Base-by-base conservation (phyloP, 2,113 vertebrate species). In the Scolopax mira region DNA sequence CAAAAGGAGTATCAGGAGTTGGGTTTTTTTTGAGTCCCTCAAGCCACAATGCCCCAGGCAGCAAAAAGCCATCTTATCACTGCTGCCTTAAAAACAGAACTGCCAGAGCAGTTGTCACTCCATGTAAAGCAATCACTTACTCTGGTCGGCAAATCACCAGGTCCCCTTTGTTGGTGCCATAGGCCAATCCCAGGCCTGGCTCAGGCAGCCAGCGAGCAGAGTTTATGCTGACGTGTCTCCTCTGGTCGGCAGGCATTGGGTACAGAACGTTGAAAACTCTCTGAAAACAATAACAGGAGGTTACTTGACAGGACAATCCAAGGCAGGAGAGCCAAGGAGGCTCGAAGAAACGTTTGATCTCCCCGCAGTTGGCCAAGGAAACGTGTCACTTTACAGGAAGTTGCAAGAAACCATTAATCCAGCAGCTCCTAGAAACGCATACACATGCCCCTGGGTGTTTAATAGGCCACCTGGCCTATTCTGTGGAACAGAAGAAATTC, bases 251-350 rank as follows among this genome's bases (percentile, higher is more conserved):
- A 96, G 99, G 99, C 99, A 99, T 99, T 5, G 99, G 99, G 93
- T 99, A 99, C 33, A 99, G 98, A 94, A 99, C 99, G 35, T 99
- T 99, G 96, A 99, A 99, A 91, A 99, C 99, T 98, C 99, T 99
- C 99, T 99, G 95, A n/a, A 97, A 97, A 88, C 60, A 81, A 85
- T 13, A 96, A 73, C 74, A 86, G 88, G 48, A 79, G 21, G 33
- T 77, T 86, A 93, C 22, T 79, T 51, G 64, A 91, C 57, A 71
- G 46, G 37, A 67, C 70, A 88, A 54, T 46, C 8, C 8, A 88
- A 94, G 31, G 27, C 72, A 85, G 65, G 27, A 79, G 39, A 86
- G 48, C 18, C 80, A 92, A 88, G 49, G 46, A 66, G 18, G 55
- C 23, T 70, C 69, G 73, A 61, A 85, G 17, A 90, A 67, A 65